phyloP scores from a whole-genome alignment of 2,888 invertebrate species.

The Nomada ruficornis region DNA sequence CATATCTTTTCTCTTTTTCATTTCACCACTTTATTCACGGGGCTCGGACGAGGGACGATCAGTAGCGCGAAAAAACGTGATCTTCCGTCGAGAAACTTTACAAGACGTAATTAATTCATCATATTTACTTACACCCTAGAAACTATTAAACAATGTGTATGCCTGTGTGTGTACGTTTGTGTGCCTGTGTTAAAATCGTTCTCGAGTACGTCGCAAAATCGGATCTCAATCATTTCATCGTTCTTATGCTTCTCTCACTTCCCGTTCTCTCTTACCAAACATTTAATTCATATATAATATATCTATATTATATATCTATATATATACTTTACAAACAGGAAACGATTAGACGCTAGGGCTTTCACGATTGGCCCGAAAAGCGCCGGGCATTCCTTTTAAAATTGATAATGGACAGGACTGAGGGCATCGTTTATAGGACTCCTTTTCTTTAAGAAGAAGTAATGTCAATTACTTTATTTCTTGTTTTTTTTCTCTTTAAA shows the following conservation, averaged over 20 bases:
- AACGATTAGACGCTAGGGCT: conserved; percentile 78
- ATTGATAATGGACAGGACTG: conserved; percentile 66
- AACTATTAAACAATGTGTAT: conserved; percentile 54
- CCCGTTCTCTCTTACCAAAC: conserved; percentile 75
- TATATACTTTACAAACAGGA: conserved; percentile 81
- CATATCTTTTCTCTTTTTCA: conserved; percentile 22
- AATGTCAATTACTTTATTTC: no score
- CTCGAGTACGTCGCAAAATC: conserved; percentile 44
- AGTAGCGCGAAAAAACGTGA: conserved; percentile 55
- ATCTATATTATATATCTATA: conserved; percentile 73
- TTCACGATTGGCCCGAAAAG: conserved; percentile 63
- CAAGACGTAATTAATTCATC: conserved; percentile 54
- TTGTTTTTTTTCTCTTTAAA: neutral
- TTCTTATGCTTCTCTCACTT: conserved; percentile 21
- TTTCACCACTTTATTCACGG: conserved; percentile 32
- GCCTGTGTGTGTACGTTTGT: neutral
- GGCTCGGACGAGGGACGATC: conserved; percentile 47
- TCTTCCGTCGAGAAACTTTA: conserved; percentile 60
- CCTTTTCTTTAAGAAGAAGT: conserved; percentile 22
- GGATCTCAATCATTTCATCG: conserved; percentile 14
- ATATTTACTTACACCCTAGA: conserved; percentile 53
- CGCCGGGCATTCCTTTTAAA: conserved; percentile 69
- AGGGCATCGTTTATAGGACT: conserved; percentile 23
- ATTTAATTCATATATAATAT: conserved; percentile 77
- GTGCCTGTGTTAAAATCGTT: conserved; percentile 54